phyloP scores from a whole-genome alignment of 1,140 invertebrate species.

The Scaptodrosophila lebanonensis region DNA sequence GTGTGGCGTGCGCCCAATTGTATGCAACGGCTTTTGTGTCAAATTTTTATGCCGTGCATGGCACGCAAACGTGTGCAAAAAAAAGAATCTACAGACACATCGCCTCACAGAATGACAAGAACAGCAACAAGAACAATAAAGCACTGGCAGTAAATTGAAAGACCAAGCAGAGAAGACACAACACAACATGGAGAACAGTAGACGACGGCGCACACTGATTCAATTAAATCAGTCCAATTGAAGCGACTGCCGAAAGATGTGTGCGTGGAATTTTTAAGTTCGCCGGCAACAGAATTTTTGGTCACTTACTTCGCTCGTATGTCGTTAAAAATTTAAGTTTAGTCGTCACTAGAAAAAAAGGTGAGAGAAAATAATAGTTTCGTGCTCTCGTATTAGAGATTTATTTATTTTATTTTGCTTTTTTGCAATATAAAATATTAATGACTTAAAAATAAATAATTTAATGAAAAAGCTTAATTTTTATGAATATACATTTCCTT shows the following conservation, averaged over 20 bases:
- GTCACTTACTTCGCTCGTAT: conserved; percentile 21
- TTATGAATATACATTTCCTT: too few species aligned
- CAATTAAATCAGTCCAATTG: conserved; percentile 75
- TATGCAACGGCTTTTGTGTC: conserved; percentile 70
- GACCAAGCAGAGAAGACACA: conserved; percentile 46
- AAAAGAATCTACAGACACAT: conserved; percentile 41
- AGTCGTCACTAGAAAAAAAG: too few species aligned
- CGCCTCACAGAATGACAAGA: conserved; percentile 35
- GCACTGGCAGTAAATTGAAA: conserved; percentile 62
- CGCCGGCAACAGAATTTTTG: conserved; percentile 24
- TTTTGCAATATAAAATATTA: too few species aligned
- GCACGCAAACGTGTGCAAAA: conserved; percentile 64
- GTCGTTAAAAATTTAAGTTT: conserved; percentile 46
- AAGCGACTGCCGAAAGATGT: conserved; percentile 64
- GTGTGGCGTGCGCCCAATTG: conserved; percentile 42
- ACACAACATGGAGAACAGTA: conserved; percentile 1
- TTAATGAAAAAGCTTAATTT: too few species aligned
- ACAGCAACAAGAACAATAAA: conserved; percentile 27
- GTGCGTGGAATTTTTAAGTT: conserved; percentile 67
- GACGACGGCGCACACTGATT: conserved; percentile 64
- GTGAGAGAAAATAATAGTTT: too few species aligned
- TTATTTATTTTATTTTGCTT: too few species aligned
- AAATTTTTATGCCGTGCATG: conserved; percentile 72
- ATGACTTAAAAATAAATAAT: too few species aligned
- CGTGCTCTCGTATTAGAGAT: too few species aligned